Evolutionary conservation across 2,888 invertebrate species (phyloP).

Genomic region (Laspeyria flexula): DNA sequence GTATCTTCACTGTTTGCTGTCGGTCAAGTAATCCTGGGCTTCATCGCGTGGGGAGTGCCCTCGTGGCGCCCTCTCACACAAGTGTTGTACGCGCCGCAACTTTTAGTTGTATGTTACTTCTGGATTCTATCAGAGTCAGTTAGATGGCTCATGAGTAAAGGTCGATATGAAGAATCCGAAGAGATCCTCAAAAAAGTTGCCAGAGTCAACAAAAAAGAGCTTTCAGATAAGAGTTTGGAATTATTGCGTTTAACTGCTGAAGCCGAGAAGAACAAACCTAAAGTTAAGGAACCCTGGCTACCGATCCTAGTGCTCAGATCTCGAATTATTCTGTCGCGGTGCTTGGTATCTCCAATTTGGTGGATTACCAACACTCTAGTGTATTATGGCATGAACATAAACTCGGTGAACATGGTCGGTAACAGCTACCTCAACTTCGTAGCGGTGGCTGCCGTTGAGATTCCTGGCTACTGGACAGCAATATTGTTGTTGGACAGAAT

Average conservation of each 20-base stretch:
- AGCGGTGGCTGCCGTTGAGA: constrained; percentile 88
- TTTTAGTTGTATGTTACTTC: constrained; percentile 88
- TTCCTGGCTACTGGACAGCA: constrained; percentile 90
- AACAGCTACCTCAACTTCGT: constrained; percentile 89
- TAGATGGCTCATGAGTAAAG: constrained; percentile 91
- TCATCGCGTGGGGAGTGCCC: constrained; percentile 89
- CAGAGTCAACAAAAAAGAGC: constrained; percentile 84
- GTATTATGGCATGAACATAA: constrained; percentile 90
- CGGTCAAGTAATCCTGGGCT: constrained; percentile 90
- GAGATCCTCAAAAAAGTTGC: constrained; percentile 88
- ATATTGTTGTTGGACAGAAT: constrained; percentile 87
- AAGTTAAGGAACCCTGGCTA: constrained; percentile 69
- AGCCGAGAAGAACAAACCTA: constrained; percentile 59
- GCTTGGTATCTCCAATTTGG: constrained; percentile 83
- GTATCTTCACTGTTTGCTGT: constrained; percentile 90
- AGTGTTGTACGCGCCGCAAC: constrained; percentile 89
- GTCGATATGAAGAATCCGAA: constrained; percentile 88
- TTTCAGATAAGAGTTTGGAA: constrained; percentile 84
- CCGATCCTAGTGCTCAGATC: constrained; percentile 63
- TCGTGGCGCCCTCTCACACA: constrained; percentile 90
- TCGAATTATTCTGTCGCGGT: constrained; percentile 61
- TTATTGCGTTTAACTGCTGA: constrained; percentile 70
- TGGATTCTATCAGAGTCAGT: constrained; percentile 91
- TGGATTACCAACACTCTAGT: constrained; percentile 90
- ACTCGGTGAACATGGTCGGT: constrained; percentile 88